phyloP scores from a whole-genome alignment of 2,888 invertebrate genomes.

The Drosophila kambysellisi region DNA sequence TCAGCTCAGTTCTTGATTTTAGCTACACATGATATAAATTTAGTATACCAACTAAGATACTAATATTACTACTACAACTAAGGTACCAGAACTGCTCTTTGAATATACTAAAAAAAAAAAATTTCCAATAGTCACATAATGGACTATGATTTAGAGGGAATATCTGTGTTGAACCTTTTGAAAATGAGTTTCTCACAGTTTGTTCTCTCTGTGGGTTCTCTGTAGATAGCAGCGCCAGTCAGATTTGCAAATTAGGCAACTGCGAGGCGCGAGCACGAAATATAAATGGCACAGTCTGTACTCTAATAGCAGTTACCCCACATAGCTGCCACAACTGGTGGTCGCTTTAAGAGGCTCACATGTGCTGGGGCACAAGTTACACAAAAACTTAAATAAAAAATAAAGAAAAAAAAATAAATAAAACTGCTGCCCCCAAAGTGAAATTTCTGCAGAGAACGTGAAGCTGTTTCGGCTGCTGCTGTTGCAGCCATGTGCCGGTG shows the following conservation, averaged over 20 bases:
- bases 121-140: too few species aligned
- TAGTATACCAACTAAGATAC: neutral
- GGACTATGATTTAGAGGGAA: neutral
- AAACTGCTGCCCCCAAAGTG: slow-evolving; percentile 36
- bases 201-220: neutral
- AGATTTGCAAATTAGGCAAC: slow-evolving; percentile 40
- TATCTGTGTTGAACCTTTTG: neutral
- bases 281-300: slow-evolving; percentile 16
- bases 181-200: slow-evolving; percentile 14
- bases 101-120: neutral
- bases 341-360: slow-evolving; percentile 46
- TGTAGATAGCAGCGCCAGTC: neutral
- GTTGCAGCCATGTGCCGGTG: slow-evolving; percentile 49
- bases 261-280: slow-evolving; percentile 29
- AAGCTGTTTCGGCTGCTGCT: slow-evolving; percentile 19
- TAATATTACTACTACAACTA: too few species aligned
- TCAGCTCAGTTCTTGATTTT: neutral
- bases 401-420: neutral
- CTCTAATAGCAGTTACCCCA: slow-evolving; percentile 26
- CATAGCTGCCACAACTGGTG: slow-evolving; percentile 56
- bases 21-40: neutral
- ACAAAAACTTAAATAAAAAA: slow-evolving; percentile 35
- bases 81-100: neutral
- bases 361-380: slow-evolving; percentile 51
- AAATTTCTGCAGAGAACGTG: slow-evolving; percentile 58